Conservation (phyloP, 2,113 vertebrate species). For the Mixornis gularis region DNA sequence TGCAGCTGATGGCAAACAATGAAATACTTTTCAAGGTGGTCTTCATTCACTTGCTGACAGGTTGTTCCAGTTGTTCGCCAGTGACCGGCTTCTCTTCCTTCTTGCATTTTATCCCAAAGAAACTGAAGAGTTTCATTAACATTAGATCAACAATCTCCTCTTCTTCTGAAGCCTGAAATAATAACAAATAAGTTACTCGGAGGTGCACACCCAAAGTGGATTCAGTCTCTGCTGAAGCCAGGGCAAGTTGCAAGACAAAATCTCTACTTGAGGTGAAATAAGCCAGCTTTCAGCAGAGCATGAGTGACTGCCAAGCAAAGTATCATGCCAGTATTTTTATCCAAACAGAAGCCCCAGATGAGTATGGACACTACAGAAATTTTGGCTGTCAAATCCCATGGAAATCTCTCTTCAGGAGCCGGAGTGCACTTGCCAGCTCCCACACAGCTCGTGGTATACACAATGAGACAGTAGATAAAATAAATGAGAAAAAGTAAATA, state of each 20-base stretch:
- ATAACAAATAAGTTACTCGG: accelerated
- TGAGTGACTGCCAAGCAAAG: neutral
- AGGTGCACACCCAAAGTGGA: accelerated
- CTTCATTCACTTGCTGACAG: neutral
- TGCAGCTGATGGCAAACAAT: neutral
- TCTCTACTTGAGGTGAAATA: neutral
- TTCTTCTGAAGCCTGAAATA: constrained; percentile 86
- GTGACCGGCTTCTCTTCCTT: constrained; percentile 29
- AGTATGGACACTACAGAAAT: neutral
- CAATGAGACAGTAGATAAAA: neutral
- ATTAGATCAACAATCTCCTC: constrained; percentile 90
- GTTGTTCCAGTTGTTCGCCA: neutral
- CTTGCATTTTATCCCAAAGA: constrained; percentile 83
- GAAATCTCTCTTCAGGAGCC: neutral
- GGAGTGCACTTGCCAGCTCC: neutral
- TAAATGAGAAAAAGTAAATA: neutral
- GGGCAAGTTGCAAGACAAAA: neutral
- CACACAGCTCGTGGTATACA: accelerated
- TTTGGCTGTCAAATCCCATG: neutral
- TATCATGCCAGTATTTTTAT: accelerated
- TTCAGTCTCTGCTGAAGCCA: neutral
- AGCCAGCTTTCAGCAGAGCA: neutral
- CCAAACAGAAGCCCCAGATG: neutral
- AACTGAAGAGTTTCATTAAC: constrained; percentile 84
- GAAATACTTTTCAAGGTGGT: neutral